phyloP scores from a whole-genome alignment of 2,888 invertebrate species.

The Caenorhabditis sulstoni region DNA sequence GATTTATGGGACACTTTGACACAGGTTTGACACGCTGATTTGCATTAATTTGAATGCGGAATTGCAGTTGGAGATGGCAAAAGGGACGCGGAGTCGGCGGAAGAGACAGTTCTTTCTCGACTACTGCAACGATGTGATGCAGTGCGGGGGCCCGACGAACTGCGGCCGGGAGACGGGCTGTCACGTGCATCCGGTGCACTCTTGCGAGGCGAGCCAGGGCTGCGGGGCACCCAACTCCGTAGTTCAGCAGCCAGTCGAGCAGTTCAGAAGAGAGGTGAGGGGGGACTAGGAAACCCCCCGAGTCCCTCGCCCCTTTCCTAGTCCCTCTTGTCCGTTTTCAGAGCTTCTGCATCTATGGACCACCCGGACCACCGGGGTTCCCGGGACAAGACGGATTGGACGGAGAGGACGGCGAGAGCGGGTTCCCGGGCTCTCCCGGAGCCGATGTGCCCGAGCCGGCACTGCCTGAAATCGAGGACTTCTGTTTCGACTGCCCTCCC shows the following conservation, averaged over 20 bases:
- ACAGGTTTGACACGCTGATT: slow-evolving; percentile 32
- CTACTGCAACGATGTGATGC: slow-evolving; percentile 40
- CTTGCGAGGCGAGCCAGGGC: neutral
- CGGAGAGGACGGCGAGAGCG: slow-evolving; percentile 58
- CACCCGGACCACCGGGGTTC: slow-evolving; percentile 58
- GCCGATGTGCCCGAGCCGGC: slow-evolving; percentile 23
- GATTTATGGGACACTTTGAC: slow-evolving; percentile 57
- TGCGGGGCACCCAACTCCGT: slow-evolving; percentile 8
- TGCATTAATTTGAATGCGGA: neutral
- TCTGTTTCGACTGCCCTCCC: slow-evolving; percentile 71
- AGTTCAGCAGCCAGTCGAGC: slow-evolving; percentile 14
- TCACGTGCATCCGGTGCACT: slow-evolving; percentile 26
- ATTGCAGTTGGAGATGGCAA: slow-evolving; percentile 30
- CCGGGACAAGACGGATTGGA: slow-evolving; percentile 60
- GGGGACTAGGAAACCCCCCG: neutral
- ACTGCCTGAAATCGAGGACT: slow-evolving; percentile 54
- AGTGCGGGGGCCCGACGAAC: slow-evolving; percentile 34
- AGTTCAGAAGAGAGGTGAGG: slow-evolving; percentile 15
- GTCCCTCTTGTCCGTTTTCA: no score
- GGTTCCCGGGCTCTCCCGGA: slow-evolving; percentile 48
- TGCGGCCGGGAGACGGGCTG: slow-evolving; percentile 41
- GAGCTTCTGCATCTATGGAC: slow-evolving; percentile 57
- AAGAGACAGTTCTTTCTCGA: slow-evolving; percentile 52
- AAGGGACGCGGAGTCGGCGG: slow-evolving; percentile 23
- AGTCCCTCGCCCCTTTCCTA: no score